Conservation (phyloP, 2,888 invertebrate species). For the Drosophila siamana region DNA sequence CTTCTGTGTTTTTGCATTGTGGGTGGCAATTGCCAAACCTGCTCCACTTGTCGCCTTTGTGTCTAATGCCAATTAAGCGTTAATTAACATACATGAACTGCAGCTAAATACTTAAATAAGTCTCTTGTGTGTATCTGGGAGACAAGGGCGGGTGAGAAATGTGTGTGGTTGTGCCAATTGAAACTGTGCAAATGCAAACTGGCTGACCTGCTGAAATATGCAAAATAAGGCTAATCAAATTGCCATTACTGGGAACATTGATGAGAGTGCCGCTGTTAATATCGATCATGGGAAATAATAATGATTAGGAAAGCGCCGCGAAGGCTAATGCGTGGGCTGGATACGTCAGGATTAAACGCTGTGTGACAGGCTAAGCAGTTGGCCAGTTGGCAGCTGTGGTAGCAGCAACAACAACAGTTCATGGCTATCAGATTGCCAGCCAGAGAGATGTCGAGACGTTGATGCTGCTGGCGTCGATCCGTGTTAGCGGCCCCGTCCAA, state of each 20-base stretch:
- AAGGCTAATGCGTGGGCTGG: conserved; percentile 6
- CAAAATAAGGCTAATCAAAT: conserved; percentile 28
- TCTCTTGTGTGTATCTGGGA: neutral
- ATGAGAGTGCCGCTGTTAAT: neutral
- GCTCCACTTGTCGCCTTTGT: conserved; percentile 57
- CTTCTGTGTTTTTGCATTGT: conserved; percentile 9
- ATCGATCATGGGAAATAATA: neutral
- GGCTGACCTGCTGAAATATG: conserved; percentile 18
- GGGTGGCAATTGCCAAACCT: conserved; percentile 40
- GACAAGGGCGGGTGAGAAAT: too few species aligned
- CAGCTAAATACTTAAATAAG: neutral
- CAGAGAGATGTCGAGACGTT: neutral
- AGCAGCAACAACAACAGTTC: conserved; percentile 16
- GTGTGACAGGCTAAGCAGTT: conserved; percentile 42
- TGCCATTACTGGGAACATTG: neutral
- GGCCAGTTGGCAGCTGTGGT: conserved; percentile 35
- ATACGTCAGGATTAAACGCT: conserved; percentile 48
- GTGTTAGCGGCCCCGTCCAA: conserved; percentile 51
- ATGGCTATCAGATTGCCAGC: conserved; percentile 63
- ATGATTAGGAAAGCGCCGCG: neutral
- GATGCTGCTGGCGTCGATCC: conserved; percentile 39
- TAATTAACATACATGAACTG: conserved; percentile 67
- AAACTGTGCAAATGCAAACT: conserved; percentile 48
- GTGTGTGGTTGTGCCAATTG: conserved; percentile 26
- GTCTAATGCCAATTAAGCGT: conserved; percentile 68